Conservation (phyloP, 2,888 invertebrate genomes). For the Nasonovia ribisnigri region DNA sequence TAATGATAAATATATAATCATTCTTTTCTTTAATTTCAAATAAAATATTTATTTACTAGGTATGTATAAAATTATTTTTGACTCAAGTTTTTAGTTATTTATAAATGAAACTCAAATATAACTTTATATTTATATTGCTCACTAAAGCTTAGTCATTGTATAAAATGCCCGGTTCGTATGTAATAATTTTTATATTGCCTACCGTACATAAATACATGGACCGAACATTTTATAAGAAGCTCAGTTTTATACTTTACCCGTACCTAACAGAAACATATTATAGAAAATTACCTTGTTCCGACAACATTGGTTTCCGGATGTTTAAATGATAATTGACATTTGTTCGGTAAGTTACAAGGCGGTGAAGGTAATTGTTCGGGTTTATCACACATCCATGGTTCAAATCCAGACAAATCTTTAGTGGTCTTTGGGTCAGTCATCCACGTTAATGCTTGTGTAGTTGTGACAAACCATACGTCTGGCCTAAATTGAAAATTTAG, state of each 20-base stretch:
- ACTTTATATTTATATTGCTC: neutral
- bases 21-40: too few relatives aligned
- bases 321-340: constrained; percentile 86
- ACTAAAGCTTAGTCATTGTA: neutral
- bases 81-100: too few relatives aligned
- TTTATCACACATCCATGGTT: constrained; percentile 85
- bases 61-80: too few relatives aligned
- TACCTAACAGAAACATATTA: neutral
- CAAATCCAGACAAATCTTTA: constrained; percentile 79
- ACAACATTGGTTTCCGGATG: constrained; percentile 82
- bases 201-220: neutral
- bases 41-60: too few relatives aligned
- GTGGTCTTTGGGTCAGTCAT: constrained; percentile 86
- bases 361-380: constrained; percentile 79
- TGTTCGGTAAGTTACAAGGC: constrained; percentile 85
- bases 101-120: neutral
- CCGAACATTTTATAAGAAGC: neutral
- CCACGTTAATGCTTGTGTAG: constrained; percentile 91
- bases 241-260: neutral
- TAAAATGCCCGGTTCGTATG: neutral
- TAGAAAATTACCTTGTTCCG: constrained; percentile 75
- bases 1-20: too few relatives aligned
- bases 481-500: constrained; percentile 73
- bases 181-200: neutral
- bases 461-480: constrained; percentile 89